Evolutionary conservation across 2,113 vertebrate species (phyloP).

Genomic region (Xyliphius kryptos): DNA sequence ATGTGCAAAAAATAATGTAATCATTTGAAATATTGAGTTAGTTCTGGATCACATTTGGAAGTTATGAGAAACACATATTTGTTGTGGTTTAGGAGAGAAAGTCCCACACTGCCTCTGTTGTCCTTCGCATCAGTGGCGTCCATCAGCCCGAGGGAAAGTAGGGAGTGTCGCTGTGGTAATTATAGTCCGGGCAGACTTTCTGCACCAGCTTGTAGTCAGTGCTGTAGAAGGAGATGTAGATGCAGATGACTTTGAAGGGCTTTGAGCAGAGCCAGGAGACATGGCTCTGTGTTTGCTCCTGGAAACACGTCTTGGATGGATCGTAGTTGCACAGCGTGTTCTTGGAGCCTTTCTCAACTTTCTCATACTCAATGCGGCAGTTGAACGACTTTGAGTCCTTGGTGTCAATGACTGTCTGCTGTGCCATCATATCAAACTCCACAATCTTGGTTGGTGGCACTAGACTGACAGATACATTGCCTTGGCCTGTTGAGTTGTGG

Average conservation of each 20-base stretch:
- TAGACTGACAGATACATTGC: constrained; percentile 96
- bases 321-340: constrained; percentile 99
- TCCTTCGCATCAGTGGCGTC: constrained; percentile 48
- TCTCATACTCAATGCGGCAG: constrained; percentile 97
- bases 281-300: constrained; percentile 98
- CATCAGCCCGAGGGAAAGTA: constrained; percentile 97
- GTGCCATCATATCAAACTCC: constrained; percentile 92
- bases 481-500: constrained; percentile 98
- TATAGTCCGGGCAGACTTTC: constrained; percentile 99
- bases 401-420: constrained; percentile 95
- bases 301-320: constrained; percentile 98
- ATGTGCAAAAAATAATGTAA: too few species aligned
- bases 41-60: too few species aligned
- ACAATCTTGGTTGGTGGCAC: constrained; percentile 98
- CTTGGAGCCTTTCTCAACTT: constrained; percentile 97
- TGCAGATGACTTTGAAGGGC: constrained; percentile 99
- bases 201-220: constrained; percentile 99
- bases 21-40: too few species aligned
- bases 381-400: constrained; percentile 99
- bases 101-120: constrained; percentile 38
- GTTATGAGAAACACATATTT: constrained; percentile 71
- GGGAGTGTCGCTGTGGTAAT: constrained; percentile 98
- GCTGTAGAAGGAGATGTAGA: constrained; percentile 99
- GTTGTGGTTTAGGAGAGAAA: constrained; percentile 63
- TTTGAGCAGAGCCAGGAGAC: constrained; percentile 99